These are phyloP conservation scores for Nymphalis polychloros DNA, from an alignment of 2,888 invertebrate species.

Conservation along the genomic window DNA sequence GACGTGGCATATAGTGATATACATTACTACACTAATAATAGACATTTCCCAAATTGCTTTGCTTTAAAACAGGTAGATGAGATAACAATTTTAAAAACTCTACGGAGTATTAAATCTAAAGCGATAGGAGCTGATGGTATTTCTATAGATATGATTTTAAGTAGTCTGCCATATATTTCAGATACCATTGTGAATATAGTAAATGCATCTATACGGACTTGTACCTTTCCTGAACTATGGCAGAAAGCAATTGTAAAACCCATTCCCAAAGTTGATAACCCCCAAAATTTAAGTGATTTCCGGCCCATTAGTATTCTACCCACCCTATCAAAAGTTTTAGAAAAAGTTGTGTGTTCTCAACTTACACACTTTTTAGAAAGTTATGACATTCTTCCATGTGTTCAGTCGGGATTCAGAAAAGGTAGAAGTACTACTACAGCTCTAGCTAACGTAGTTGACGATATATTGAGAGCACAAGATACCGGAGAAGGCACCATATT, in stretches of 20 bases:
- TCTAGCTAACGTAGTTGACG: conserved; percentile 3
- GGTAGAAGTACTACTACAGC: conserved; percentile 1
- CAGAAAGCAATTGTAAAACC: not conserved
- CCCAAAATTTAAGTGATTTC: not conserved
- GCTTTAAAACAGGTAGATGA: not conserved
- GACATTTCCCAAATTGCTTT: not conserved
- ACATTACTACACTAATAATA: not conserved
- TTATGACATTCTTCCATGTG: not conserved
- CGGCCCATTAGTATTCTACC: not conserved
- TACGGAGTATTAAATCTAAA: not conserved
- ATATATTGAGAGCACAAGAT: not conserved
- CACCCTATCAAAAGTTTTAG: not conserved
- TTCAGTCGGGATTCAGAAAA: not conserved
- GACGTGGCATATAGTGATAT: not conserved
- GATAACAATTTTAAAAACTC: not conserved
- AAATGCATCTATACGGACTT: not conserved
- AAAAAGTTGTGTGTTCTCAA: conserved; percentile 1
- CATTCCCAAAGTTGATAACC: not conserved
- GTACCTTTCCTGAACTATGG: not conserved
- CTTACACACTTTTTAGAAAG: not conserved
- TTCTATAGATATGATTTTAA: not conserved
- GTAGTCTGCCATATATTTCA: not conserved
- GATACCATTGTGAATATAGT: not conserved
- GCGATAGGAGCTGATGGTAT: conserved; percentile 1
- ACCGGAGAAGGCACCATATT: not conserved